Percentiles rank a stretch among this genome's conserved stretches.
Evolutionary conservation across 2,113 vertebrate species (phyloP).

Genomic region (Alethe diademata): DNA sequence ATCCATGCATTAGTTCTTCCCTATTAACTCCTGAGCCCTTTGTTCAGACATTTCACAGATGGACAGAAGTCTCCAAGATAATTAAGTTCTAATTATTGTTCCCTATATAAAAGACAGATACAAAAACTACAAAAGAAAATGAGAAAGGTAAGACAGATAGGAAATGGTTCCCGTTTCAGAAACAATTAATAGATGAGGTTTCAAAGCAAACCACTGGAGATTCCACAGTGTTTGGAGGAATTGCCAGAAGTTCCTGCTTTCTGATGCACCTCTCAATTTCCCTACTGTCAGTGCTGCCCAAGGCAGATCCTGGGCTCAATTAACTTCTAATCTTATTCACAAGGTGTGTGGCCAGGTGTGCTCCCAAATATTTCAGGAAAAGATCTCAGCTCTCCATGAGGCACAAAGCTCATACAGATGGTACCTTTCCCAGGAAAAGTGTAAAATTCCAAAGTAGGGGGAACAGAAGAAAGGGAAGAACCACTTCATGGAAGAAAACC

Average conservation of each 20-base stretch:
- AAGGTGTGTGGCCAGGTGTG: neutral
- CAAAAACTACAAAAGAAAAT: neutral
- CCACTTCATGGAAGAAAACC: neutral
- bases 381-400: neutral
- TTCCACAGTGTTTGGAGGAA: neutral
- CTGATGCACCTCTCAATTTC: neutral
- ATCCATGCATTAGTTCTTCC: conserved; percentile 13
- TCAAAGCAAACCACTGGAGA: conserved; percentile 1
- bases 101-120: neutral
- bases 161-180: neutral
- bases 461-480: neutral
- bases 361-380: neutral
- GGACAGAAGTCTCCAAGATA: conserved; percentile 41
- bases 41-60: conserved; percentile 15
- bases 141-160: neutral
- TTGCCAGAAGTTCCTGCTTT: neutral
- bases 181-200: neutral
- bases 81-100: conserved; percentile 17
- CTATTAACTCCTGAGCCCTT: conserved; percentile 19
- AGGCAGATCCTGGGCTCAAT: neutral
- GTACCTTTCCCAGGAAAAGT: neutral
- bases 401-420: neutral
- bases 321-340: neutral
- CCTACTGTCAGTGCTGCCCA: neutral
- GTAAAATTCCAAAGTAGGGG: neutral